Conservation (phyloP, 2,888 invertebrate genomes). For the Mythimna pallens region DNA sequence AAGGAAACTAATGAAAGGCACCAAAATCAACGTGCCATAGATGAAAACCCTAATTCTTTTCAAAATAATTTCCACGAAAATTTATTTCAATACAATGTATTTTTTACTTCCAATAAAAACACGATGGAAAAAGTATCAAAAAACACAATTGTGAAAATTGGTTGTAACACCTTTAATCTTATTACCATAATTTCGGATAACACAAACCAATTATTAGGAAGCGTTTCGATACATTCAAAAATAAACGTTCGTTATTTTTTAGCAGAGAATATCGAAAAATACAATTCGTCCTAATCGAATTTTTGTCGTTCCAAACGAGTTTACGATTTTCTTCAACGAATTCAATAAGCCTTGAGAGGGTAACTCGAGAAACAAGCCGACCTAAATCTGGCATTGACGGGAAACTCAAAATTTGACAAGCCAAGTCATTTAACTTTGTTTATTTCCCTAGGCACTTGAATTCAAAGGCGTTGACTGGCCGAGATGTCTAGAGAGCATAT, state of each 20-base stretch:
- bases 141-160: background rate
- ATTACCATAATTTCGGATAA: slow-evolving; percentile 9
- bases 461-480: slow-evolving; percentile 26
- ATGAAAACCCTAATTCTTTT: background rate
- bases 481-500: slow-evolving; percentile 16
- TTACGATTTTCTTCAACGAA: slow-evolving; percentile 63
- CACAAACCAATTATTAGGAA: slow-evolving; percentile 11
- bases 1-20: background rate
- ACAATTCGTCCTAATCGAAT: slow-evolving; percentile 64
- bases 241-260: slow-evolving; percentile 60
- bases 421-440: slow-evolving; percentile 60
- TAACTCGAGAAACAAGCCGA: slow-evolving; percentile 54
- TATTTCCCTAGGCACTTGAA: slow-evolving; percentile 51
- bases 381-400: slow-evolving; percentile 60
- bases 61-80: background rate
- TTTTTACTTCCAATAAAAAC: background rate
- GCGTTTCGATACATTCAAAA: slow-evolving; percentile 8
- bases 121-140: background rate
- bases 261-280: slow-evolving; percentile 58
- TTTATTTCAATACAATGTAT: background rate
- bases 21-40: background rate
- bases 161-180: background rate
- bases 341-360: slow-evolving; percentile 62
- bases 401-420: slow-evolving; percentile 59
- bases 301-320: slow-evolving; percentile 62